phyloP scores from a whole-genome alignment of 2,797 vertebrate species.

The Paguma larvata region DNA sequence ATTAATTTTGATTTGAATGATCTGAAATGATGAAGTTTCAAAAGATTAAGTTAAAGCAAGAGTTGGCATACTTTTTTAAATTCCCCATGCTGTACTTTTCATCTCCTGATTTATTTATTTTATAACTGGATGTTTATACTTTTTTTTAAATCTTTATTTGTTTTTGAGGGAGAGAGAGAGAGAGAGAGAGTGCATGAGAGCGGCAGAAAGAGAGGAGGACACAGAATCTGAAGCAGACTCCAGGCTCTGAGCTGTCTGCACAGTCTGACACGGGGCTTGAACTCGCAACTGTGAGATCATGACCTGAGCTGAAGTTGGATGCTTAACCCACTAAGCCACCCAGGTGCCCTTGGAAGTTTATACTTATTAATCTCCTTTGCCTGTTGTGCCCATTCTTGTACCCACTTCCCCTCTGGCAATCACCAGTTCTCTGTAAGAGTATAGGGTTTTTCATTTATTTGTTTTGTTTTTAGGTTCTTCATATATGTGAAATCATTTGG shows the following conservation, averaged over 20 bases:
- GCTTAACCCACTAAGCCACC: no score
- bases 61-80: neutral
- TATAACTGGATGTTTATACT: neutral
- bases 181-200: no score
- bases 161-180: no score
- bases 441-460: neutral
- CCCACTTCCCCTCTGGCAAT: neutral
- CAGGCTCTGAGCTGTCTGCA: no score
- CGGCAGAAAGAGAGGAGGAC: no score
- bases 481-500: neutral
- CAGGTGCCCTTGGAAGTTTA: neutral
- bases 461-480: neutral
- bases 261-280: no score
- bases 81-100: neutral
- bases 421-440: neutral
- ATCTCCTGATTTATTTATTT: neutral
- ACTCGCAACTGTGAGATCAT: no score
- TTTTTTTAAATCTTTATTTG: neutral
- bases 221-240: no score
- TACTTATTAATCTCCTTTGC: neutral
- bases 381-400: neutral
- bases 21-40: conserved; percentile 38
- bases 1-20: conserved; percentile 55
- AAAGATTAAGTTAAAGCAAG: conserved; percentile 8
- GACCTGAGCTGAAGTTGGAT: no score